Conservation (phyloP, 2,113 vertebrate species). For the Xiphias gladius region DNA sequence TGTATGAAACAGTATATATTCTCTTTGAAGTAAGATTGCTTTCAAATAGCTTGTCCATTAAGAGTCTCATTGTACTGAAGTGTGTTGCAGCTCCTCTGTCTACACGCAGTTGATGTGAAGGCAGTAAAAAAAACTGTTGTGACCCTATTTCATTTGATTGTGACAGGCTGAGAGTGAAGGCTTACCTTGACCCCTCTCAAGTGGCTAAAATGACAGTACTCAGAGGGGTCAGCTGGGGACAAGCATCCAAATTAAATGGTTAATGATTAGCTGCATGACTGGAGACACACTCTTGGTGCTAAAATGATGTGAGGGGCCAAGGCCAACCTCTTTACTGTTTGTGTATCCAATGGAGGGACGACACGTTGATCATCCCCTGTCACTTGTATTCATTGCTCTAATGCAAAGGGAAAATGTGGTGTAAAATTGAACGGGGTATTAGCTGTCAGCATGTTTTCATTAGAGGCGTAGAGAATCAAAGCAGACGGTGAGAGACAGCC, state of each 20-base stretch:
- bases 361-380: conserved; percentile 59
- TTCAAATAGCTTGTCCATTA: not conserved
- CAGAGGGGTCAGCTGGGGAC: conserved; percentile 59
- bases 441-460: conserved; percentile 79
- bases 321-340: conserved; percentile 54
- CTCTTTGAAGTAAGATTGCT: not conserved
- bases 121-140: not conserved
- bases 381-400: conserved; percentile 68
- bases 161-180: conserved; percentile 6
- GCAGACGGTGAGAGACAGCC: conserved; percentile 65
- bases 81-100: not conserved
- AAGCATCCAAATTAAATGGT: conserved; percentile 68
- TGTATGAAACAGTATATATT: not conserved
- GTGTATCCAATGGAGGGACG: conserved; percentile 36
- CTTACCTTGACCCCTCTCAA: conserved; percentile 48
- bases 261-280: conserved; percentile 74
- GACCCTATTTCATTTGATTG: conserved; percentile 16
- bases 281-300: conserved; percentile 31
- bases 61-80: not conserved
- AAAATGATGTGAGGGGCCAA: conserved; percentile 62
- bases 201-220: conserved; percentile 47
- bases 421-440: conserved; percentile 70
- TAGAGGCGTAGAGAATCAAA: conserved; percentile 77
- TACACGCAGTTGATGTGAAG: not conserved
- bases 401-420: conserved; percentile 61